A percentile compares a stretch with the other conserved stretches of the same genome.
Evolutionary conservation across 2,797 vertebrate genomes (phyloP).

Genomic region (Taenioides sp.): DNA sequence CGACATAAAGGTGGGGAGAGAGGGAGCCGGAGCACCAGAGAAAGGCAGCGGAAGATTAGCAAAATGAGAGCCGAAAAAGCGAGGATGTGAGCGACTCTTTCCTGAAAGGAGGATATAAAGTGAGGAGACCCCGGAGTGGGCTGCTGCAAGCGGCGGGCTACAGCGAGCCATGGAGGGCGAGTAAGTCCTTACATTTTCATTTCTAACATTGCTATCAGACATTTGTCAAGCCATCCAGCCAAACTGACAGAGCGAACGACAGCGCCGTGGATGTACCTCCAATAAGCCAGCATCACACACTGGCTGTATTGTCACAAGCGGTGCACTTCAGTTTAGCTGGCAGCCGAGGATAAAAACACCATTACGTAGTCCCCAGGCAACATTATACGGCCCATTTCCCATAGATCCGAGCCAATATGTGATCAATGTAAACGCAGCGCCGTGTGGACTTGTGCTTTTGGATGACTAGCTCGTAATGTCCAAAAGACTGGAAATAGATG

Average conservation of each 20-base stretch:
- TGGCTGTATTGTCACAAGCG: slow-evolving; percentile 44
- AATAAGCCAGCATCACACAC: slow-evolving; percentile 53
- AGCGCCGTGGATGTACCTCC: slow-evolving; percentile 58
- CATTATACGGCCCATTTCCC: slow-evolving; percentile 72
- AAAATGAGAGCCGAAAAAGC: slow-evolving; percentile 75
- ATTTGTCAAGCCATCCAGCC: slow-evolving; percentile 46
- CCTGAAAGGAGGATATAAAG: slow-evolving; percentile 72
- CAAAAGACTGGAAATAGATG: slow-evolving; percentile 5
- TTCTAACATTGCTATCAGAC: slow-evolving; percentile 55
- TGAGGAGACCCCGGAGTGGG: slow-evolving; percentile 77
- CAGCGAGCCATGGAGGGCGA: slow-evolving; percentile 86
- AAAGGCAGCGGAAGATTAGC: slow-evolving; percentile 66
- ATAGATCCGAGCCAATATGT: slow-evolving; percentile 56
- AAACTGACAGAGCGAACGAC: slow-evolving; percentile 43
- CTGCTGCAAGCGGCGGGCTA: slow-evolving; percentile 81
- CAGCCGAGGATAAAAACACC: slow-evolving; percentile 71
- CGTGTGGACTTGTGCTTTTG: slow-evolving; percentile 46
- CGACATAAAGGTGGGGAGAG: slow-evolving; percentile 79
- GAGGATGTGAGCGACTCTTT: slow-evolving; percentile 72
- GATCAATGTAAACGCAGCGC: slow-evolving; percentile 55
- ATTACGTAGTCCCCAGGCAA: slow-evolving; percentile 75
- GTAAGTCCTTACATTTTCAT: slow-evolving; percentile 82
- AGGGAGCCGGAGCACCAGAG: slow-evolving; percentile 41
- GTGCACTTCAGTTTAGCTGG: slow-evolving; percentile 55
- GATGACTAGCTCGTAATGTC: slow-evolving; percentile 25